phyloP scores from a whole-genome alignment of 2,888 invertebrate species.

The Drosophila atripex region DNA sequence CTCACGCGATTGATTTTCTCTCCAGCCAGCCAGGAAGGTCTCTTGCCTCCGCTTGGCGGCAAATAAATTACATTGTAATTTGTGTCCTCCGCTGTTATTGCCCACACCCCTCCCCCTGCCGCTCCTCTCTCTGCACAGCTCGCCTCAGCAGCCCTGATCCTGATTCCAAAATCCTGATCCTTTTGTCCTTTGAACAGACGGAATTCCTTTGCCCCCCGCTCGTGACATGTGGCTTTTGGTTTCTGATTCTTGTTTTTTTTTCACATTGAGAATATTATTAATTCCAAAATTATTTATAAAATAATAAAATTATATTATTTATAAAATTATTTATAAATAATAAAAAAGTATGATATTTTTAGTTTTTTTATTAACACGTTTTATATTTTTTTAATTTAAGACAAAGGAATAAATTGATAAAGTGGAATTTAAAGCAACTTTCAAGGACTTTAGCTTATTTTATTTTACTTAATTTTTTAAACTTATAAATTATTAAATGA shows the following conservation, averaged over 20 bases:
- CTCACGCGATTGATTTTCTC: constrained; percentile 75
- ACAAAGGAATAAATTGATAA: no score
- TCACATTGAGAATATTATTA: not conserved
- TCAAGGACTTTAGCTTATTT: no score
- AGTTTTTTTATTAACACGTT: not conserved
- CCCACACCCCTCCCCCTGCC: constrained; percentile 4
- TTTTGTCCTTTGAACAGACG: constrained; percentile 46
- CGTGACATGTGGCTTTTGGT: constrained; percentile 35
- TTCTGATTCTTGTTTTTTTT: constrained; percentile 28
- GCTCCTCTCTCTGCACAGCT: no score
- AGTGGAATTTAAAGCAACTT: no score
- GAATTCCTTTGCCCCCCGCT: constrained; percentile 41
- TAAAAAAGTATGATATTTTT: not conserved
- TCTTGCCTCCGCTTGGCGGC: constrained; percentile 52
- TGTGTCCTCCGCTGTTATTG: constrained; percentile 53
- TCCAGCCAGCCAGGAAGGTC: constrained; percentile 47
- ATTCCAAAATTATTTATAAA: not conserved
- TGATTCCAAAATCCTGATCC: not conserved
- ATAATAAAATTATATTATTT: no score
- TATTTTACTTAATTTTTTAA: no score
- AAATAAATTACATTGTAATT: constrained; percentile 82
- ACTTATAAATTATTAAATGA: no score
- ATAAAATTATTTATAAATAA: not conserved
- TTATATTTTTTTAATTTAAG: no score
- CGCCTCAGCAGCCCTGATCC: not conserved